Base-by-base conservation (phyloP, 2,797 vertebrate species). In the Cygnus olor region DNA sequence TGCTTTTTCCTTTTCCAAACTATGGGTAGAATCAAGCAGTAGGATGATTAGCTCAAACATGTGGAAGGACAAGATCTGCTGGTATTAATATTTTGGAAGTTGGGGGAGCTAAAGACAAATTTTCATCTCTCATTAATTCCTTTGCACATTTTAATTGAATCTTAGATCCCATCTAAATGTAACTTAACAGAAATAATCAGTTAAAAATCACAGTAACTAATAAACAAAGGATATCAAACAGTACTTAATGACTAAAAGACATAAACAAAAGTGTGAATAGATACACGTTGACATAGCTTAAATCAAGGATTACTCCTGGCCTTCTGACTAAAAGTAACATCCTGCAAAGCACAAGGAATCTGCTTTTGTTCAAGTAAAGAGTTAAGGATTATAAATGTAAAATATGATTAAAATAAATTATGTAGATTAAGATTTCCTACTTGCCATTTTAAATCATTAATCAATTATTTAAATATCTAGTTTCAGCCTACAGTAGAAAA, bases 1-100 rank as follows among this genome's bases (percentile, higher is more conserved):
- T 85, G 47, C 25, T 68, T 80, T 74, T 45, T 40, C 40, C 76
- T 83, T 93, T 68, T 69, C 57, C 77, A 87, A 77, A 70, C 63
- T 27, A 28, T 38, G 28, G 44, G 38, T 70, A 73, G 78, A 91
- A 92, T 64, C 53, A 80, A 64, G 68, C 34, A 74, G 88, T 54
- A 76, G 80, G 76, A 74, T 81, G 77, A 72, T 90, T 53, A 87
- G 68, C 58, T 93, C 25, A 54, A 57, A 81, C 44, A 34, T 90
- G 89, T 85, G 71, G 84, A 89, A 95, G 74, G 87, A 47, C 51
- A 71, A 85, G 80, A 82, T 84, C 84, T 87, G 78, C n/a, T 82
- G 30, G 27, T 27, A 87, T 77, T 80, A 87, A 71, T 87, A 93
- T 64, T 76, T 85, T 91, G 78, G 71, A 89, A 81, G 57, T 0